phyloP scores from a whole-genome alignment of 2,797 vertebrate species.

The Pseudomugil tenellus region DNA sequence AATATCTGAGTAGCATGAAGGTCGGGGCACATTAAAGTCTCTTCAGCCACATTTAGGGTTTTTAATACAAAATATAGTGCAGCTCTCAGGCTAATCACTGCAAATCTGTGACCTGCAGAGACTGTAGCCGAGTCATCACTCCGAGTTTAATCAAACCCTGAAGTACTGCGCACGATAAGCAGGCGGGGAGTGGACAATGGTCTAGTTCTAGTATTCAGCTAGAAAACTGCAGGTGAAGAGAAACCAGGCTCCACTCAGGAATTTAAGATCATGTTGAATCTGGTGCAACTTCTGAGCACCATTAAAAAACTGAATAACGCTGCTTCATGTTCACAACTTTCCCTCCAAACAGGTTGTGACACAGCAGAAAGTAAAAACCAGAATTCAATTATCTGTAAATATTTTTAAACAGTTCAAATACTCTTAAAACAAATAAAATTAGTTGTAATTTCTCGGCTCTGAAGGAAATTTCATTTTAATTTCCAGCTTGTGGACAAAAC shows the following conservation, averaged over 20 bases:
- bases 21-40: not conserved
- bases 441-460: not conserved
- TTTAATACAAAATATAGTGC: not conserved
- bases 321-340: too few species aligned
- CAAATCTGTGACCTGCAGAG: not conserved
- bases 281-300: not conserved
- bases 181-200: not conserved
- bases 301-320: too few species aligned
- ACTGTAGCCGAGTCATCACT: not conserved
- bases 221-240: too few species aligned
- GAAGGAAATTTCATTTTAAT: too few species aligned
- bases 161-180: not conserved
- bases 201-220: too few species aligned
- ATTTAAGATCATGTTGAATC: not conserved
- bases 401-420: not conserved
- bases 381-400: not conserved
- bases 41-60: not conserved
- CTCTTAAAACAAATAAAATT: not conserved
- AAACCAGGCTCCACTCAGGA: not conserved
- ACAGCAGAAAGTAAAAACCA: too few species aligned
- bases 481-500: too few species aligned
- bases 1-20: not conserved
- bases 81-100: not conserved
- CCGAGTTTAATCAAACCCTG: not conserved
- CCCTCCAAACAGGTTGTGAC: too few species aligned